Evolutionary conservation across 2,113 vertebrate genomes (phyloP), one percentile per base, ranked within the genome.

Genomic region (Eubucco bourcierii): DNA sequence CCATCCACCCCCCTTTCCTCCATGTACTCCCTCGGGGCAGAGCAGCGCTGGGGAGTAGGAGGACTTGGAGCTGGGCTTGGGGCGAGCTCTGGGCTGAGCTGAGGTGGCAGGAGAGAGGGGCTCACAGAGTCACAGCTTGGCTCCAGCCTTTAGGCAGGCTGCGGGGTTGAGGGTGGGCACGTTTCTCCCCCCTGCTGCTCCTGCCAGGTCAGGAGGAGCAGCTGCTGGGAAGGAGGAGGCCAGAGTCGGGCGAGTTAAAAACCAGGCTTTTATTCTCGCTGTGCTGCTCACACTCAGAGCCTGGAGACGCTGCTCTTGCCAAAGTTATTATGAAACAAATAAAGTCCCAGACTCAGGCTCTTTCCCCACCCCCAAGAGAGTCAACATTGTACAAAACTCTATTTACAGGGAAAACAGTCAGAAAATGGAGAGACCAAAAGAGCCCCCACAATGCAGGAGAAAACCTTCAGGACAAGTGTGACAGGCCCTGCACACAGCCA

Each of bases 331-430:
- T 67, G 92, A 96, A 97, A 94, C 84, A 90, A 95, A 92, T 84
- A 66, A 90, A 93, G 90, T 74, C 94, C 86, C 88, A 90, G 92
- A 77, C 93, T 86, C 90, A 25, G 88, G 6, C 84, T 90, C 88
- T 66, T 74, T 46, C 91, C 96, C 93, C 94, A 79, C 87, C 91
- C 94, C 90, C 93, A 90, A 93, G 90, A 95, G 83, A 94, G 80
- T 81, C 84, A 97, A 97, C 96, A 96, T 96, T 95, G 91, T 98
- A 98, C 97, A 98, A 98, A 97, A 98, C 95, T 96, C 18, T 98
- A 98, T 98, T 98, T 98, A 98, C 98, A 98, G 90, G 79, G 95
- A 95, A 97, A 97, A 88, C 84, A 95, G 80, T 87, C 95, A 96
- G 95, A 96, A 97, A 96, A 4, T 44, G 95, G 94, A 0, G 15